A percentile compares a stretch with the other conserved stretches of the same genome.
These are phyloP conservation scores for Doryteuthis pealeii DNA, from an alignment of 1,140 invertebrate species.

Conservation along the genomic window DNA sequence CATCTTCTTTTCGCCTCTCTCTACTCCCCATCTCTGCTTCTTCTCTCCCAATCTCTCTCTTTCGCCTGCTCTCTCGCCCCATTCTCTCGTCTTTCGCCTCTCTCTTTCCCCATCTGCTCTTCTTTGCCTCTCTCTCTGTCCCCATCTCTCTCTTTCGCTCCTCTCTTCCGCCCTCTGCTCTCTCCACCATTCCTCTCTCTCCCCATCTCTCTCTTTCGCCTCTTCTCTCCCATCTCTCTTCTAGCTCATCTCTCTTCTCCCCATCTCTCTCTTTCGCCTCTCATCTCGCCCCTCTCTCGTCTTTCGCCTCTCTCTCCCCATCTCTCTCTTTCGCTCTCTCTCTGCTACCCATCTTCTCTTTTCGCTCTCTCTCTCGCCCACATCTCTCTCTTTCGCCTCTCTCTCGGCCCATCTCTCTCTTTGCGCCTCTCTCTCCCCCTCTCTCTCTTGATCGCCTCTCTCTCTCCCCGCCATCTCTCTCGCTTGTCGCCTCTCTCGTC, in stretches of 20 bases:
- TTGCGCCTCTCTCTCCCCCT: too few species aligned
- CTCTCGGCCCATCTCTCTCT: background rate
- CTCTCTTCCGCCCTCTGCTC: background rate
- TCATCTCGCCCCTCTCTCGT: slow-evolving; percentile 7
- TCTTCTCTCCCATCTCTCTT: background rate
- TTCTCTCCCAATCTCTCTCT: background rate
- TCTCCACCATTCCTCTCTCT: background rate
- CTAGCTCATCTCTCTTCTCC: background rate
- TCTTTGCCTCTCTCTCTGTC: background rate
- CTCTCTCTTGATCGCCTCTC: too few species aligned
- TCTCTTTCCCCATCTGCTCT: background rate
- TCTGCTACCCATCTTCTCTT: background rate
- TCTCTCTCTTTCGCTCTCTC: slow-evolving; percentile 13
- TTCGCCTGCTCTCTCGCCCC: background rate
- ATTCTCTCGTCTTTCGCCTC: background rate
- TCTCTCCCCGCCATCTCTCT: background rate
- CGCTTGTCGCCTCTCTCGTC: background rate
- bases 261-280: background rate
- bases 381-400: background rate
- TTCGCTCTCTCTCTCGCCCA: background rate
- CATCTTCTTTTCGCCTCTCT: background rate
- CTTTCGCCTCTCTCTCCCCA: slow-evolving; percentile 1
- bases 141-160: background rate
- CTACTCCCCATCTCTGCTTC: background rate
- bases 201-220: background rate